A percentile compares a stretch with the other conserved stretches of the same genome.
Conservation (phyloP, 2,113 vertebrate species). For the Trochalopteron elliotii region DNA sequence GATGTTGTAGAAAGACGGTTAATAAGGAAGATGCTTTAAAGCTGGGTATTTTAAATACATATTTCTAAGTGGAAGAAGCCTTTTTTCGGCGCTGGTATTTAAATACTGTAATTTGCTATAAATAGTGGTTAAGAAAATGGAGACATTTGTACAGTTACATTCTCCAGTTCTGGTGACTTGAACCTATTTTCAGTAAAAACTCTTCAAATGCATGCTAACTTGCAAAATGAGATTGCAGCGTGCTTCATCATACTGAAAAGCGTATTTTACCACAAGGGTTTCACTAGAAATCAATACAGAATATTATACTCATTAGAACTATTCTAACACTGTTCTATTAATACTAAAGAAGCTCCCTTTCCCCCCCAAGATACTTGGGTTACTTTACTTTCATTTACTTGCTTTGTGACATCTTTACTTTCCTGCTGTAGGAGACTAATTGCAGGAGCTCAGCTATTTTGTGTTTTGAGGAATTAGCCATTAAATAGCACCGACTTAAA, state of each 20-base stretch:
- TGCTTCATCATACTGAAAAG: background rate
- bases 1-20: background rate
- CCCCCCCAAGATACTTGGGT: background rate
- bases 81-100: background rate
- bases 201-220: background rate
- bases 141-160: background rate
- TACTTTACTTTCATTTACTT: background rate
- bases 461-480: constrained; percentile 41
- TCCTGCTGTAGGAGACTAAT: background rate
- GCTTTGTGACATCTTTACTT: background rate
- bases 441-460: background rate
- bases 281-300: background rate
- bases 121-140: background rate
- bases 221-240: background rate
- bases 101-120: background rate
- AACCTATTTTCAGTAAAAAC: background rate
- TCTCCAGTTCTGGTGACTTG: background rate
- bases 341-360: background rate
- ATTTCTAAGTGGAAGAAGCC: background rate
- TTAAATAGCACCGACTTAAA: constrained; percentile 7
- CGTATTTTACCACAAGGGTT: background rate
- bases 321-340: background rate
- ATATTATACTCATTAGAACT: background rate
- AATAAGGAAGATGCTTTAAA: background rate
- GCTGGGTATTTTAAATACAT: background rate